These are phyloP conservation scores for Geococcyx californianus DNA, from an alignment of 2,113 vertebrate species.

Conservation along the genomic window DNA sequence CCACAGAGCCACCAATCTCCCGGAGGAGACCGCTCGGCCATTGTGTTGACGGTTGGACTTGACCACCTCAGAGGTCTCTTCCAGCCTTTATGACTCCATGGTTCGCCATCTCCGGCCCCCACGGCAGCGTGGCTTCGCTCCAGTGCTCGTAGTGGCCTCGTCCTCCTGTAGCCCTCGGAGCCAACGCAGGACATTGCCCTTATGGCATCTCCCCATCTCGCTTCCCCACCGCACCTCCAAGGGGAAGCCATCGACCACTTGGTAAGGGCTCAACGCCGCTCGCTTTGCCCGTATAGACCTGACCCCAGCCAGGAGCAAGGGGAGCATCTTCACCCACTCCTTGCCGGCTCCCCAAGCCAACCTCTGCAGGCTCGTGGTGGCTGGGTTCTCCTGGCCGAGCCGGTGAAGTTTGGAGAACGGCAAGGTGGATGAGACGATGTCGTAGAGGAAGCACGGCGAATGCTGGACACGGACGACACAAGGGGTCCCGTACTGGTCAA, in stretches of 20 bases:
- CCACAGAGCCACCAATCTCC: too few relatives aligned
- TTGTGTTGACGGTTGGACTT: too few relatives aligned
- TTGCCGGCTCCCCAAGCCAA: background rate
- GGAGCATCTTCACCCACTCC: background rate
- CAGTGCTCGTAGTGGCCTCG: rapidly evolving
- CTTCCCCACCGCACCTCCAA: background rate
- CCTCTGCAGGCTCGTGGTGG: background rate
- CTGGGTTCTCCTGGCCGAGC: rapidly evolving
- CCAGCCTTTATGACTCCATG: too few relatives aligned
- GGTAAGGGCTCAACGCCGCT: background rate
- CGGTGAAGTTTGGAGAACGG: too few relatives aligned
- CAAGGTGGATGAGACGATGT: too few relatives aligned
- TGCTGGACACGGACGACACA: rapidly evolving
- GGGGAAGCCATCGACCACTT: background rate
- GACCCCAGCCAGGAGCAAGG: background rate
- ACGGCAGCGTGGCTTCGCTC: rapidly evolving
- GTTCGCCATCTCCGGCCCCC: background rate
- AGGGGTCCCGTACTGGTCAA: background rate
- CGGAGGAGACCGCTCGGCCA: too few relatives aligned
- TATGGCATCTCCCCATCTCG: rapidly evolving
- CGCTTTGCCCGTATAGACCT: rapidly evolving
- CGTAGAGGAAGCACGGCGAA: rapidly evolving
- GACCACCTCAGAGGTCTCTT: too few relatives aligned
- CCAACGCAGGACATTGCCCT: background rate
- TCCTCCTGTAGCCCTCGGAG: background rate